Percentiles rank a stretch among this genome's conserved stretches.
phyloP scores from a whole-genome alignment of 2,797 vertebrate species.

The Macrochelys suwanniensis region DNA sequence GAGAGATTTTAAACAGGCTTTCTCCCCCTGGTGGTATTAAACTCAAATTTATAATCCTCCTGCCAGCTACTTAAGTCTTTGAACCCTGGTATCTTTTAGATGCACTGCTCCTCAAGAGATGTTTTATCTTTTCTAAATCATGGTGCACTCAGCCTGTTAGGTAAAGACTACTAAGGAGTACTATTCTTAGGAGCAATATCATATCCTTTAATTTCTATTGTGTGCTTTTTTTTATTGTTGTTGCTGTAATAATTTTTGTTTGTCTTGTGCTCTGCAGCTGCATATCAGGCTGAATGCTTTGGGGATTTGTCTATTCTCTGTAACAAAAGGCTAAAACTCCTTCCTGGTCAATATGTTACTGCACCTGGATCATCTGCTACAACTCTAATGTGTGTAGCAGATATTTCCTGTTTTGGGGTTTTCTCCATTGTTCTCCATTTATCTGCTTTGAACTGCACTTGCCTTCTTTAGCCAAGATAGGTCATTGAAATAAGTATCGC shows the following conservation, averaged over 20 bases:
- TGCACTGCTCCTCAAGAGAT: neutral
- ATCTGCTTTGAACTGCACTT: slow-evolving; percentile 44
- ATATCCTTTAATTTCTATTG: slow-evolving; percentile 77
- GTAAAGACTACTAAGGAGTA: slow-evolving; percentile 61
- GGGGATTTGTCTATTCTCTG: slow-evolving; percentile 73
- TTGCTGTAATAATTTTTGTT: slow-evolving; percentile 75
- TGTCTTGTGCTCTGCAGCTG: slow-evolving; percentile 75
- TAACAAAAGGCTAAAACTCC: slow-evolving; percentile 67
- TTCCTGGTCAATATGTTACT: slow-evolving; percentile 72
- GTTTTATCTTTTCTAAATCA: slow-evolving; percentile 10
- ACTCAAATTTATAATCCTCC: slow-evolving; percentile 41
- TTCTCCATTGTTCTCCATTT: slow-evolving; percentile 67
- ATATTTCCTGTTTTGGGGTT: slow-evolving; percentile 80
- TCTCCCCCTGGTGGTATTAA: neutral
- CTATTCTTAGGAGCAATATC: slow-evolving; percentile 73
- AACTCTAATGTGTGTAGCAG: slow-evolving; percentile 72
- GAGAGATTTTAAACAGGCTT: too few species aligned
- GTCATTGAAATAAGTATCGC: slow-evolving; percentile 54
- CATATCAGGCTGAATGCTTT: slow-evolving; percentile 63
- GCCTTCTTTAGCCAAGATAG: slow-evolving; percentile 54
- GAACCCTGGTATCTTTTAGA: slow-evolving; percentile 17
- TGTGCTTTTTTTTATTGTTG: neutral
- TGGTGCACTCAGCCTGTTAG: slow-evolving; percentile 44
- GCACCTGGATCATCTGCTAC: slow-evolving; percentile 74
- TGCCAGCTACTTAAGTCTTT: slow-evolving; percentile 21